Evolutionary conservation across 2,888 invertebrate species (phyloP), one percentile per base, ranked within the genome.

Genomic region (Papilio demoleus): DNA sequence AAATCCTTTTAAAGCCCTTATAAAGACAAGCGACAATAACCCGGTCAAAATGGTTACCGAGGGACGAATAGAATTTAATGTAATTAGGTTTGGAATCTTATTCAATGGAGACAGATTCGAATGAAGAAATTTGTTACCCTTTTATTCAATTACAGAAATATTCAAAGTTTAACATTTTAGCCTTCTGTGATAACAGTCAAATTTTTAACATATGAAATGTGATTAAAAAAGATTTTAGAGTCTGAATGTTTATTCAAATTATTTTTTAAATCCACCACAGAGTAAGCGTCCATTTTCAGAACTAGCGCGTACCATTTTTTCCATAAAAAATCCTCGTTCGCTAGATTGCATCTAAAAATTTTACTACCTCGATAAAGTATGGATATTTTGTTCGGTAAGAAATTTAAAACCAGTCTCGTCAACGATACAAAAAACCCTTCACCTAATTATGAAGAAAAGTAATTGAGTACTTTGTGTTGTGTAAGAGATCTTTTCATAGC

Each of bases 51-150:
- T 53, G 50, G 60, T 50, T 67, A 36, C 50, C 67, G 40, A 24
- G 60, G 67, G 65, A 59, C 65, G 45, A 67, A 61, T 67, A 38
- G 50, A 67, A 67, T 67, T 61, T 61, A 60, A 67, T 38, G 60
- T 67, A 67, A 67, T 67, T 67, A 67, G 67, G 31, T 67, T 67
- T 67, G 61, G 50, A 60, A 67, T 67, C 47, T 67, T 38, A 56
- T 11, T 61, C 50, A 67, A 60, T 40, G 61, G 19, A 67, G 38
- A 50, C 60, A 61, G 17, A 22, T 59, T n/a, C 14, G 38, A 50
- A 47, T 67, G 34, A 60, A 24, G 38, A 60, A 47, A 50, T 53
- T 22, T 27, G 27, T 40, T 50, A 67, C 60, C 50, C 27, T 67
- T 53, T 40, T n/a, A 67, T 50, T 22, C n/a, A 24, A 66, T 66